A percentile compares a stretch with the other conserved stretches of the same genome.
These are phyloP conservation scores for Lateolabrax maculatus DNA, from an alignment of 2,797 vertebrate genomes.

Conservation along the genomic window DNA sequence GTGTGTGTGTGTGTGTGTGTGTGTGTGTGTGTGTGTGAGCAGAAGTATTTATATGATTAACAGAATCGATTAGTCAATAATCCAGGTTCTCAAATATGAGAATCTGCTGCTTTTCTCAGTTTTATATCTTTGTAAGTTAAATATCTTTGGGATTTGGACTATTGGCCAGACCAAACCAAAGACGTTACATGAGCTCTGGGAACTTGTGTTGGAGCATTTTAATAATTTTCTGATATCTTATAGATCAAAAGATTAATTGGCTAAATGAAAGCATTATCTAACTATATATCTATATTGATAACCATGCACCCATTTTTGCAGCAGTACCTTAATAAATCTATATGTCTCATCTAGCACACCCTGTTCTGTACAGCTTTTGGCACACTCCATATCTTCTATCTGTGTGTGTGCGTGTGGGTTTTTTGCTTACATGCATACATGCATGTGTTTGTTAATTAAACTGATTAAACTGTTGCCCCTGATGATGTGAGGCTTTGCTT, in stretches of 20 bases:
- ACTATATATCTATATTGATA: not conserved
- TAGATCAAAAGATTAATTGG: not conserved
- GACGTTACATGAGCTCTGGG: too few species aligned
- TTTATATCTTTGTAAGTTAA: not conserved
- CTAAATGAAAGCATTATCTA: not conserved
- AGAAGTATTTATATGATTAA: not conserved
- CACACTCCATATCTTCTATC: constrained; percentile 18
- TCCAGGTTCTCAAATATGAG: not conserved
- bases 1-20: not conserved
- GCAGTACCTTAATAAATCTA: not conserved
- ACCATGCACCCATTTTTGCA: not conserved
- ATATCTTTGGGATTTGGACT: not conserved
- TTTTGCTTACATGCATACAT: constrained; percentile 56
- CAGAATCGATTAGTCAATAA: not conserved
- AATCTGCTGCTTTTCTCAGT: not conserved
- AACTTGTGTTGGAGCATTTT: not conserved
- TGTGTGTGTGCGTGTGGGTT: constrained; percentile 27
- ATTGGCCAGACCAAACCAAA: not conserved
- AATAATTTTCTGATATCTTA: not conserved
- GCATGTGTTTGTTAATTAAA: constrained; percentile 67
- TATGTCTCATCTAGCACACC: not conserved
- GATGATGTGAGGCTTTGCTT: constrained; percentile 47
- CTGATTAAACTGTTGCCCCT: constrained; percentile 63
- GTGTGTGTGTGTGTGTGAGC: not conserved
- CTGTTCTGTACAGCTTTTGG: constrained; percentile 23